Percentiles rank a stretch among this genome's conserved stretches.
Conservation (phyloP, 2,797 vertebrate genomes). For the Glossophaga mutica region DNA sequence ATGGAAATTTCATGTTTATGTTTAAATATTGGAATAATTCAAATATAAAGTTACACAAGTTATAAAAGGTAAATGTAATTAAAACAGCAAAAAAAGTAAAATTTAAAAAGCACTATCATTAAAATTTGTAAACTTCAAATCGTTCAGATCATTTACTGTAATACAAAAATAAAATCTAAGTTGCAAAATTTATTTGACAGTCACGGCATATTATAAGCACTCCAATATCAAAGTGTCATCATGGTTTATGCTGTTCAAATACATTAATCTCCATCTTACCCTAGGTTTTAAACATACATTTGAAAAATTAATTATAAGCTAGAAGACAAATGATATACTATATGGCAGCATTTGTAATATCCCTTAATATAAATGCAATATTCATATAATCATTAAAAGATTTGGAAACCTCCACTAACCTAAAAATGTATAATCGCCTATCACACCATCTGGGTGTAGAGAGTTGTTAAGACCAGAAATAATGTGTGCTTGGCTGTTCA, state of each 20-base stretch:
- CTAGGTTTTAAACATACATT: conserved; percentile 31
- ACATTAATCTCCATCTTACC: conserved; percentile 63
- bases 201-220: conserved; percentile 32
- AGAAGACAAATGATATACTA: conserved; percentile 59
- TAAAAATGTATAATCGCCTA: conserved; percentile 26
- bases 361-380: conserved; percentile 50
- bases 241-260: conserved; percentile 52
- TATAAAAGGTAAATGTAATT: conserved; percentile 16
- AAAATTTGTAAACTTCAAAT: conserved; percentile 47
- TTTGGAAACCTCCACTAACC: conserved; percentile 20
- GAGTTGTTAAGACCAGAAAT: conserved; percentile 6
- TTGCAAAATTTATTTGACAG: conserved; percentile 67
- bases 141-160: conserved; percentile 51
- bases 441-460: neutral
- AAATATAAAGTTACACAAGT: neutral
- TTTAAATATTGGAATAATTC: conserved; percentile 38
- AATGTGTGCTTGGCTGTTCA: neutral
- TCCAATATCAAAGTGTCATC: conserved; percentile 53
- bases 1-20: neutral
- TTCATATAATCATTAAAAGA: conserved; percentile 56
- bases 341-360: conserved; percentile 44
- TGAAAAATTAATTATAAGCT: conserved; percentile 55
- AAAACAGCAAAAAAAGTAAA: conserved; percentile 39
- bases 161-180: conserved; percentile 52
- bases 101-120: conserved; percentile 39